Evolutionary conservation across 2,797 vertebrate genomes (phyloP).

Genomic region (Remorina albescens): DNA sequence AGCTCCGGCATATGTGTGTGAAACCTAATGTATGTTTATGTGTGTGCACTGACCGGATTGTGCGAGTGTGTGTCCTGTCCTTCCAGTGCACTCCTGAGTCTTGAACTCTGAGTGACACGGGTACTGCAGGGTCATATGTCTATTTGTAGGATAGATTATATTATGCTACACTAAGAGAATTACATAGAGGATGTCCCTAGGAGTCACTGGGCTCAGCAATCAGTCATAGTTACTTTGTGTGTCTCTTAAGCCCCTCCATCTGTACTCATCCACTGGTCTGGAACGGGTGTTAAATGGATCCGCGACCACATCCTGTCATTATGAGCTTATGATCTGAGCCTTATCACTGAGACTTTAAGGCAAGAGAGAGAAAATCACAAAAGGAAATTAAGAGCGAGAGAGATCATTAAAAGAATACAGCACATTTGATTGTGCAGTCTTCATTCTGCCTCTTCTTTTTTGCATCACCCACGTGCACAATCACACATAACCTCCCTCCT

Average conservation of each 20-base stretch:
- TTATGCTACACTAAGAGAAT: conserved; percentile 84
- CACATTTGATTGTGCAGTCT: conserved; percentile 9
- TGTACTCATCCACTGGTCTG: conserved; percentile 76
- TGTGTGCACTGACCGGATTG: conserved; percentile 49
- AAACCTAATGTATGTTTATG: conserved; percentile 59
- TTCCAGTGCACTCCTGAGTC: conserved; percentile 69
- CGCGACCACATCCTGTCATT: conserved; percentile 77
- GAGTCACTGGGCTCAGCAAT: conserved; percentile 75
- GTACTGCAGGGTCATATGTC: conserved; percentile 80
- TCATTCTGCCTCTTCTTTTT: conserved; percentile 10
- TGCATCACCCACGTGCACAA: conserved; percentile 11
- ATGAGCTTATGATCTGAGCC: conserved; percentile 72
- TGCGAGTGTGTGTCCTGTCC: conserved; percentile 64
- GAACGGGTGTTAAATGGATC: conserved; percentile 79
- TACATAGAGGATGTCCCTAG: conserved; percentile 83
- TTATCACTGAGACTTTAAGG: conserved; percentile 41
- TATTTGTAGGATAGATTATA: conserved; percentile 83
- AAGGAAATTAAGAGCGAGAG: conserved; percentile 48
- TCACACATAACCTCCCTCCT: conserved; percentile 38
- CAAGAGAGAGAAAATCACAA: conserved; percentile 28
- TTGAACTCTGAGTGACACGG: conserved; percentile 82
- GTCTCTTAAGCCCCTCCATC: conserved; percentile 74
- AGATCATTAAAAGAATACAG: conserved; percentile 27
- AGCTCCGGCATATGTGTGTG: conserved; percentile 39
- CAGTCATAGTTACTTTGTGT: conserved; percentile 82